phyloP scores from a whole-genome alignment of 2,113 vertebrate genomes.

The Tauraco erythrolophus region DNA sequence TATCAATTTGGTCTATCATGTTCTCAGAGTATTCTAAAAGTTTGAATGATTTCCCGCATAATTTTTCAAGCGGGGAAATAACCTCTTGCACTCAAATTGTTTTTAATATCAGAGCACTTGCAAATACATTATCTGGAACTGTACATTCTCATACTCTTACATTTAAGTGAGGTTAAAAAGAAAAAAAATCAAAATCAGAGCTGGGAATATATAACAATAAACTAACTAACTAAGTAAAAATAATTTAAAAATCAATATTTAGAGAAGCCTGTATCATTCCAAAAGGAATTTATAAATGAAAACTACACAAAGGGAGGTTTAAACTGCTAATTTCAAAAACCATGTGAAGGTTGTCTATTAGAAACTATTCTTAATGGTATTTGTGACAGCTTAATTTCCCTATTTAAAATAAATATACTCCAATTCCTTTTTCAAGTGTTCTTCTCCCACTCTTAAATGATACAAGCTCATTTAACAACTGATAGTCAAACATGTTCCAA shows the following conservation, averaged over 20 bases:
- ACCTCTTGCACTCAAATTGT: not conserved
- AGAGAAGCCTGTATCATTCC: not conserved
- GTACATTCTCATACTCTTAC: not conserved
- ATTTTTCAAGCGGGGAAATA: not conserved
- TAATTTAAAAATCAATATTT: not conserved
- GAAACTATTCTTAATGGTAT: conserved; percentile 41
- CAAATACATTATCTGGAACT: not conserved
- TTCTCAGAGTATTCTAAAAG: not conserved
- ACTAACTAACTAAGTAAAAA: not conserved
- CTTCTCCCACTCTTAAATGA: conserved; percentile 42
- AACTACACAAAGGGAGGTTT: not conserved
- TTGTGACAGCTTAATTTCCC: conserved; percentile 16
- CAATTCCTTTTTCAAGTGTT: conserved; percentile 36
- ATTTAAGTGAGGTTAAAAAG: not conserved
- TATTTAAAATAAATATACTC: conserved; percentile 61
- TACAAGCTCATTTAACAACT: conserved; percentile 71
- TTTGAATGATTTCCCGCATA: not conserved
- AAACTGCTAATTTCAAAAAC: not conserved
- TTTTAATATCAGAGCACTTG: not conserved
- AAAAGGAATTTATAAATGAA: not conserved
- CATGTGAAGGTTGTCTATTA: not conserved
- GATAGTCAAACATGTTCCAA: conserved; percentile 63
- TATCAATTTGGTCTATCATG: not conserved
- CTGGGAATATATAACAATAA: not conserved
- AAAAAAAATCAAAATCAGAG: not conserved